phyloP scores from a whole-genome alignment of 2,797 vertebrate species.

The Cygnus olor region DNA sequence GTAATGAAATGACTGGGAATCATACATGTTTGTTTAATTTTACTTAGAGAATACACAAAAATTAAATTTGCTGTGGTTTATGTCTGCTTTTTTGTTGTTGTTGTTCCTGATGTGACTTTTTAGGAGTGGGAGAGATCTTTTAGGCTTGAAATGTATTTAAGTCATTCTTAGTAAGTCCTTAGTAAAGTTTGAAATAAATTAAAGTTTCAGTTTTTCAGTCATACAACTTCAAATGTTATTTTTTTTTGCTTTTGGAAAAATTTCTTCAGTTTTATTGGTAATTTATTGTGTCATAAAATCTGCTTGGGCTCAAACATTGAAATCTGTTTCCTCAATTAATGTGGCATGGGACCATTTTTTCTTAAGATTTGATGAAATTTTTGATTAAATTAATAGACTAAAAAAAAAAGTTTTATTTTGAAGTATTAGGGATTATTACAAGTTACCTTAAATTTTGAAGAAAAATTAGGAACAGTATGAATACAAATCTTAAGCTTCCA shows the following conservation, averaged over 20 bases:
- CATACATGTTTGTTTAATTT: not conserved
- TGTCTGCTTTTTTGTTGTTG: not conserved
- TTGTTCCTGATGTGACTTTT: not conserved
- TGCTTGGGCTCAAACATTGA: not conserved
- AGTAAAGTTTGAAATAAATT: not conserved
- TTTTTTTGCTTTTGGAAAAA: not conserved
- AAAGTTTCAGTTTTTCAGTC: not conserved
- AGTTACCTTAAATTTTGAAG: not conserved
- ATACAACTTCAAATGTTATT: not conserved
- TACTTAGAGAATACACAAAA: not conserved
- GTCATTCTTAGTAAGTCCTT: not conserved
- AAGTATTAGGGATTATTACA: not conserved
- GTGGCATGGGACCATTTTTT: not conserved
- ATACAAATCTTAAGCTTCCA: not conserved
- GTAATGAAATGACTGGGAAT: not conserved
- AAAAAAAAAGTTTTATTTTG: not conserved
- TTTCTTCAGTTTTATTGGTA: not conserved
- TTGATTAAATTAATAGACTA: not conserved
- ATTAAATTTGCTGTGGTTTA: not conserved
- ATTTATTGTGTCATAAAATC: not conserved
- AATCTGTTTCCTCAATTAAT: not conserved
- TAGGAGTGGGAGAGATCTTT: not conserved
- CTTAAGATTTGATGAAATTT: not conserved
- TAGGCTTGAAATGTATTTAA: not conserved
- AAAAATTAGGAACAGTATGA: not conserved